Conservation (phyloP, 2,113 vertebrate genomes). For the Pithys albifrons region DNA sequence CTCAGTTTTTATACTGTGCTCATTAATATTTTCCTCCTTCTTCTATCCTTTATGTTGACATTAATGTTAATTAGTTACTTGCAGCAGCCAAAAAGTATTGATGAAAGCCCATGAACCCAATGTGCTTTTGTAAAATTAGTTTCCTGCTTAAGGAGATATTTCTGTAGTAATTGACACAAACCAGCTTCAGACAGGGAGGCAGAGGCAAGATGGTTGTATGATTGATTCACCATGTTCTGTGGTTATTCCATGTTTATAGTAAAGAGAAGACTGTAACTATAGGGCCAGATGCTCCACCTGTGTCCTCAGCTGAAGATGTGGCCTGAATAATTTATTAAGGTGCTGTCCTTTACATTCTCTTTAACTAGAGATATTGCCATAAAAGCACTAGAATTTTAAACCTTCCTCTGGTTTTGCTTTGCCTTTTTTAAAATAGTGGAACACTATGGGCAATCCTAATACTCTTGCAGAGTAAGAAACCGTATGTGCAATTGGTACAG, state of each 20-base stretch:
- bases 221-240: constrained; percentile 25
- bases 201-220: background rate
- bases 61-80: constrained; percentile 46
- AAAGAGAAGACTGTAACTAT: background rate
- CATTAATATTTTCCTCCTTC: background rate
- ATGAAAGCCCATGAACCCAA: background rate
- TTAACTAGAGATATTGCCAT: background rate
- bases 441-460: background rate
- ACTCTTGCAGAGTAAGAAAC: background rate
- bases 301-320: constrained; percentile 10
- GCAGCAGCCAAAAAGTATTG: constrained; percentile 49
- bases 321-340: constrained; percentile 32
- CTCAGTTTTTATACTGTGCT: background rate
- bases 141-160: constrained; percentile 54
- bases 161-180: constrained; percentile 48
- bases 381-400: background rate
- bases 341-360: background rate
- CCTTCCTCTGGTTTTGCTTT: background rate
- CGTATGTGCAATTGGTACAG: rapidly evolving
- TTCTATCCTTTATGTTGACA: constrained; percentile 35
- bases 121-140: constrained; percentile 26
- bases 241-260: constrained; percentile 17
- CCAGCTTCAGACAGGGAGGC: background rate
- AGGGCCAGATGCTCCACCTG: constrained; percentile 17
- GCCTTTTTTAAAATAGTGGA: background rate